These are phyloP conservation scores for Erebia aethiops DNA, from an alignment of 2,888 invertebrate species.

Conservation along the genomic window DNA sequence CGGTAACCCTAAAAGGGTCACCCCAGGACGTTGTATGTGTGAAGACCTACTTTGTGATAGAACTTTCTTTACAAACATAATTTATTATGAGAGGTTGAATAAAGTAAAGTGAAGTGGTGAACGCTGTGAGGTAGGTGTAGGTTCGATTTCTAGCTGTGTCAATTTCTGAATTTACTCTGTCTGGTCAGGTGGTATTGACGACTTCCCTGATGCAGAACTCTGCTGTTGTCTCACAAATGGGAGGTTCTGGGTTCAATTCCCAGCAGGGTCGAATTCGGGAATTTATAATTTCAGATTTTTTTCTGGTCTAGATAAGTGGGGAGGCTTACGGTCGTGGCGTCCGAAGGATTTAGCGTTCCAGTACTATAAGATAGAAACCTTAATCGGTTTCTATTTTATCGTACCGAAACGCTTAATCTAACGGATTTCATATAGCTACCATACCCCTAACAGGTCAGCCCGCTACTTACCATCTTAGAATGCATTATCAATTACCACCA, in stretches of 20 bases:
- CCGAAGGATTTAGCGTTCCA: too few relatives aligned
- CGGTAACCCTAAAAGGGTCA: conserved; percentile 7
- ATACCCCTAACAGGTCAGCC: not conserved
- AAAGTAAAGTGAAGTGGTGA: not conserved
- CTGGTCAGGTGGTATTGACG: too few relatives aligned
- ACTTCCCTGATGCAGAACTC: too few relatives aligned
- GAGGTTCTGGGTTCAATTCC: too few relatives aligned
- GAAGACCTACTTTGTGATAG: not conserved
- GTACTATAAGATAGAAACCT: too few relatives aligned
- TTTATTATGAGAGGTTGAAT: not conserved
- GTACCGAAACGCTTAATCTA: too few relatives aligned
- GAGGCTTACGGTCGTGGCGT: not conserved
- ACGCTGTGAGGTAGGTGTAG: not conserved
- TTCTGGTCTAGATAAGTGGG: not conserved
- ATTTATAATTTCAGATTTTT: not conserved
- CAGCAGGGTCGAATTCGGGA: too few relatives aligned
- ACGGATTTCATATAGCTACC: not conserved
- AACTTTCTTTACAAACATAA: not conserved
- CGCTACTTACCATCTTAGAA: not conserved
- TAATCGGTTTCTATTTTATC: too few relatives aligned
- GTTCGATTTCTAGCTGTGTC: not conserved
- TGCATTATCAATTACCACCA: not conserved
- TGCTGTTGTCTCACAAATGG: too few relatives aligned
- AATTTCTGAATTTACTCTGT: not conserved
- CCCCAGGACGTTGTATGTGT: not conserved